These are phyloP conservation scores for Cherax quadricarinatus DNA, from an alignment of 1,140 invertebrate species.

Conservation along the genomic window DNA sequence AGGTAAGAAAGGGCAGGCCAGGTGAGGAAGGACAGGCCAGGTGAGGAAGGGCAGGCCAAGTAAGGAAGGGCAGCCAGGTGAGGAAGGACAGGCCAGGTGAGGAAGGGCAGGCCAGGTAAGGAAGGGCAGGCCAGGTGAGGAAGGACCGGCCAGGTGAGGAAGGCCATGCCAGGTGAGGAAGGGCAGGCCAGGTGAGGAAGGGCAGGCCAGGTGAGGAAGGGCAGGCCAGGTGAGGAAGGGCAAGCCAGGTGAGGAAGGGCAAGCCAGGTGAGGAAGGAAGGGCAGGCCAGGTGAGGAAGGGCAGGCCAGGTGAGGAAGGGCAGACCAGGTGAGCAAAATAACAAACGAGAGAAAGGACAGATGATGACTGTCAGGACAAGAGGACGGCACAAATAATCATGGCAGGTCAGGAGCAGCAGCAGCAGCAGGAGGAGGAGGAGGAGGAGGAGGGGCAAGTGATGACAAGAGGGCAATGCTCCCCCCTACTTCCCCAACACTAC, in stretches of 20 bases:
- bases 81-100: background rate
- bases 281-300: background rate
- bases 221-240: background rate
- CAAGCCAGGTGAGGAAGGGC: background rate
- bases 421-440: background rate
- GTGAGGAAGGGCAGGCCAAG: too few species aligned
- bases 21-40: too few species aligned
- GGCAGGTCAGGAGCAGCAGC: background rate
- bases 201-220: too few species aligned
- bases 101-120: background rate
- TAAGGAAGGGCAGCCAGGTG: too few species aligned
- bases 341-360: background rate
- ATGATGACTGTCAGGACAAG: background rate
- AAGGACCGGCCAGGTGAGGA: background rate
- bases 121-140: background rate
- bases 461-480: conserved; percentile 32
- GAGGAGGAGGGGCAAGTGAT: background rate
- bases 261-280: too few species aligned
- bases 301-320: background rate
- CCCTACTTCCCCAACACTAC: background rate
- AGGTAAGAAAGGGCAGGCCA: too few species aligned
- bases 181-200: too few species aligned
- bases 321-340: background rate
- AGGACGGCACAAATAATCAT: background rate
- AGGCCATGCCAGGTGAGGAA: background rate